A percentile compares a stretch with the other conserved stretches of the same genome.
Conservation (phyloP, 2,888 invertebrate species). For the Pimpla rufipes region DNA sequence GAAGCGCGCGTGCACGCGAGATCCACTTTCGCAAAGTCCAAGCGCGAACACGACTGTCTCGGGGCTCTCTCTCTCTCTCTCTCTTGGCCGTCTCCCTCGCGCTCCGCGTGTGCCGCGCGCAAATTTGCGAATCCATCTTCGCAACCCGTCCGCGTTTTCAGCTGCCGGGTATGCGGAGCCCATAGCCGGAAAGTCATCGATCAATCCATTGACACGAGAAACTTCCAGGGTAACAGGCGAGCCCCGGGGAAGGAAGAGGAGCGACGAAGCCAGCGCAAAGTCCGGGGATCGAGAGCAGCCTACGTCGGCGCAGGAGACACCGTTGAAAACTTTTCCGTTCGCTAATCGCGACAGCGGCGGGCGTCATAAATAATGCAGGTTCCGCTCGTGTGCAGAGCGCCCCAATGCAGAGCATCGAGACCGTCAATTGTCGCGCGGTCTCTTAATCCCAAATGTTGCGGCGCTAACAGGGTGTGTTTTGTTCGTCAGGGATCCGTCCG, state of each 20-base stretch:
- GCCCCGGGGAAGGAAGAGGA: neutral
- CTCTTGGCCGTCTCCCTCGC: neutral
- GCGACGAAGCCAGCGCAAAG: neutral
- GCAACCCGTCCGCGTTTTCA: conserved; percentile 63
- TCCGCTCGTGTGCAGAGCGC: neutral
- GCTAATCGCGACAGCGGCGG: neutral
- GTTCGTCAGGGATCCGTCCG: neutral
- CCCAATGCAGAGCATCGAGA: no score
- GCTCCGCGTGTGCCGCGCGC: conserved; percentile 49
- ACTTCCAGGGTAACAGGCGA: conserved; percentile 31
- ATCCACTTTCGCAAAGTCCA: conserved; percentile 60
- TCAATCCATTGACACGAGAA: conserved; percentile 64
- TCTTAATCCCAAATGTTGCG: neutral
- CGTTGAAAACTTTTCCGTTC: conserved; percentile 11
- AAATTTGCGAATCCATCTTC: conserved; percentile 68
- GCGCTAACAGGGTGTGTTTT: neutral
- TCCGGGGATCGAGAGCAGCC: neutral
- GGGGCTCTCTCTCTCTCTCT: neutral
- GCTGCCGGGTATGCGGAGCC: conserved; percentile 49
- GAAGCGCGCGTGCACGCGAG: conserved; percentile 54
- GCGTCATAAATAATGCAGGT: conserved; percentile 12
- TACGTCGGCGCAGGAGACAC: neutral
- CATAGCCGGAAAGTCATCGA: conserved; percentile 53
- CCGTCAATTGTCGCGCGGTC: neutral
- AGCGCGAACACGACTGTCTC: conserved; percentile 19